Conservation (phyloP, 2,888 invertebrate genomes). For the Blastobasis lacticolella region DNA sequence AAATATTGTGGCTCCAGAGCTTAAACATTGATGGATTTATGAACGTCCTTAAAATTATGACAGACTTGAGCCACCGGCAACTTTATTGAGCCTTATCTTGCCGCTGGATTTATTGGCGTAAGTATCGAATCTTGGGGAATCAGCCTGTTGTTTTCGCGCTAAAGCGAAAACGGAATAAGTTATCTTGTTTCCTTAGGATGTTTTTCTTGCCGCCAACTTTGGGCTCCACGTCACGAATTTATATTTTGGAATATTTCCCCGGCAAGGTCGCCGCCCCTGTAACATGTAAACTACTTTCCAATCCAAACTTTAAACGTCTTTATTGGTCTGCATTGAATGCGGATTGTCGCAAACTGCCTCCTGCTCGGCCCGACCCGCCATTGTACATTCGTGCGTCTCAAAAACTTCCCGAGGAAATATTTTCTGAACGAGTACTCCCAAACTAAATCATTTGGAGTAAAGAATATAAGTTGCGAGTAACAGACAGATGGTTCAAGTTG, state of each 20-base stretch:
- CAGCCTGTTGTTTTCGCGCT: conserved; percentile 43
- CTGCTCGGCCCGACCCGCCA: conserved; percentile 21
- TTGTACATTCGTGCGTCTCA: conserved; percentile 59
- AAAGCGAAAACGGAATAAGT: conserved; percentile 3
- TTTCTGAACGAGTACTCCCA: conserved; percentile 59
- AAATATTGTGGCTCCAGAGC: conserved; percentile 64
- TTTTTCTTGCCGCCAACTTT: no score
- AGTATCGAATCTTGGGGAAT: conserved; percentile 45
- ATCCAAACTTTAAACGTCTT: not conserved
- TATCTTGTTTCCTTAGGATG: no score
- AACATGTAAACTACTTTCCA: conserved; percentile 20
- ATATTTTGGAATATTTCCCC: no score
- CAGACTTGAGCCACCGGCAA: conserved; percentile 49
- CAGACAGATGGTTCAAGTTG: conserved; percentile 49
- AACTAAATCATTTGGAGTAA: conserved; percentile 69
- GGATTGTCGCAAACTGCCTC: no score
- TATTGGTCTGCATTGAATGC: no score
- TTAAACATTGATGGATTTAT: conserved; percentile 73
- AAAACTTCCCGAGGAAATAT: conserved; percentile 60
- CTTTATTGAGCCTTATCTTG: conserved; percentile 64
- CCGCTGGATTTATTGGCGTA: conserved; percentile 54
- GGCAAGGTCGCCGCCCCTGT: no score
- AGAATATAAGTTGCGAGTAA: conserved; percentile 64
- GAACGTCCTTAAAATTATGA: conserved; percentile 67
- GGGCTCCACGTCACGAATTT: no score